Conservation (phyloP, 2,113 vertebrate species). For the Mohoua ochrocephala region DNA sequence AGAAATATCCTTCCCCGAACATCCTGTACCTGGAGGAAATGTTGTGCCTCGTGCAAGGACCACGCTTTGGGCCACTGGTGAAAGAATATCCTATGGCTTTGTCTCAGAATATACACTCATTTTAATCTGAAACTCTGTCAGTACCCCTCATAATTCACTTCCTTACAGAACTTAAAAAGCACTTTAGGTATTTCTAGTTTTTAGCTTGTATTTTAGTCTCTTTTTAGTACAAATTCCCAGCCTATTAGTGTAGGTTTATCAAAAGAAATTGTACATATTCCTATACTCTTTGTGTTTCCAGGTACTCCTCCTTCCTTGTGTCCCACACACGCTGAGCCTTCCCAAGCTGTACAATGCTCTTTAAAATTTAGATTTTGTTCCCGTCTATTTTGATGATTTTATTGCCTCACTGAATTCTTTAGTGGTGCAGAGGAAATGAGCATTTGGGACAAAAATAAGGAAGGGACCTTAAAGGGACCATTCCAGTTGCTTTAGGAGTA, state of each 20-base stretch:
- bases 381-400: not conserved
- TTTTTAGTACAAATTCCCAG: not conserved
- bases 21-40: not conserved
- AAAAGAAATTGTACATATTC: not conserved
- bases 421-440: not conserved
- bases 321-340: not conserved
- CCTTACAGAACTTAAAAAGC: not conserved
- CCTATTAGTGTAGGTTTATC: not conserved
- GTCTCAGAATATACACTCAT: not conserved
- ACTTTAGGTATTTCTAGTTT: not conserved
- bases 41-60: not conserved
- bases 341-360: not conserved
- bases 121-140: not conserved
- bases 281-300: not conserved
- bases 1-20: not conserved
- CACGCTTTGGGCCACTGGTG: not conserved
- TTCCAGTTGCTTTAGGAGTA: not conserved
- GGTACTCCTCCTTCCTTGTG: not conserved
- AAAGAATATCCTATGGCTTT: not conserved
- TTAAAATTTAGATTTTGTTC: not conserved
- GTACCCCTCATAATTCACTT: not conserved
- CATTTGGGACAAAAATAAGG: not conserved
- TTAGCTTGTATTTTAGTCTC: not conserved
- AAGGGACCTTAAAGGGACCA: not conserved
- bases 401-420: not conserved